A percentile compares a stretch with the other conserved stretches of the same genome.
These are phyloP conservation scores for Gallinago nigripennis DNA, from an alignment of 2,797 vertebrate genomes.

Conservation along the genomic window DNA sequence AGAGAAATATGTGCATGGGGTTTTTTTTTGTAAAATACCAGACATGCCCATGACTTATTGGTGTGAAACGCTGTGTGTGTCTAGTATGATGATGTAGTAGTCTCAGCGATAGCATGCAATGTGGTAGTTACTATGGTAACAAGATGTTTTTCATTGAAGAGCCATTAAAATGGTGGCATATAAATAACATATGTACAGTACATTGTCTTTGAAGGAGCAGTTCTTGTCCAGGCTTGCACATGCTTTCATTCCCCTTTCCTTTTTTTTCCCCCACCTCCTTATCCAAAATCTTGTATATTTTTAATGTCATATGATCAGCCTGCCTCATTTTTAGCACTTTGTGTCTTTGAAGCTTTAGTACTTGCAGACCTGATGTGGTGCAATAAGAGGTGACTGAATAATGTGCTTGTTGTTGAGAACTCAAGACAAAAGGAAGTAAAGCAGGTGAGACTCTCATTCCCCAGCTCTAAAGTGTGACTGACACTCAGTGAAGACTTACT, in stretches of 20 bases:
- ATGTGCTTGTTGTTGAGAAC: neutral
- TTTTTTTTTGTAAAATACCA: constrained; percentile 56
- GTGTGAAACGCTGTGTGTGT: constrained; percentile 57
- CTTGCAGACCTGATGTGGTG: constrained; percentile 1
- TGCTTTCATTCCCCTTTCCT: constrained; percentile 42
- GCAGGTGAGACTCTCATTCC: constrained; percentile 11
- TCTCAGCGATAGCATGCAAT: constrained; percentile 60
- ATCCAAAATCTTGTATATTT: constrained; percentile 53
- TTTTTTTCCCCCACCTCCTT: neutral
- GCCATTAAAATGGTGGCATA: constrained; percentile 74
- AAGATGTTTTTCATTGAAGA: constrained; percentile 78
- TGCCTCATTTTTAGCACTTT: constrained; percentile 18
- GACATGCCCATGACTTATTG: constrained; percentile 56
- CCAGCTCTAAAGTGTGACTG: neutral
- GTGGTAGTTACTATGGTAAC: constrained; percentile 76
- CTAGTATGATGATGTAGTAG: constrained; percentile 64
- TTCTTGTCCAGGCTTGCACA: constrained; percentile 61
- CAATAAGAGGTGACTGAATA: constrained; percentile 35
- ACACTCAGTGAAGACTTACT: neutral
- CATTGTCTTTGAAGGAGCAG: constrained; percentile 65
- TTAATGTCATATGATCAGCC: constrained; percentile 62
- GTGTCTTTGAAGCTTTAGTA: constrained; percentile 61
- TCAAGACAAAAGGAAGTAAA: constrained; percentile 48
- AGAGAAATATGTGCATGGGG: neutral
- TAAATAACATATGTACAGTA: constrained; percentile 79